These are phyloP conservation scores for Forficula auricularia DNA, from an alignment of 1,140 invertebrate species.

Conservation along the genomic window DNA sequence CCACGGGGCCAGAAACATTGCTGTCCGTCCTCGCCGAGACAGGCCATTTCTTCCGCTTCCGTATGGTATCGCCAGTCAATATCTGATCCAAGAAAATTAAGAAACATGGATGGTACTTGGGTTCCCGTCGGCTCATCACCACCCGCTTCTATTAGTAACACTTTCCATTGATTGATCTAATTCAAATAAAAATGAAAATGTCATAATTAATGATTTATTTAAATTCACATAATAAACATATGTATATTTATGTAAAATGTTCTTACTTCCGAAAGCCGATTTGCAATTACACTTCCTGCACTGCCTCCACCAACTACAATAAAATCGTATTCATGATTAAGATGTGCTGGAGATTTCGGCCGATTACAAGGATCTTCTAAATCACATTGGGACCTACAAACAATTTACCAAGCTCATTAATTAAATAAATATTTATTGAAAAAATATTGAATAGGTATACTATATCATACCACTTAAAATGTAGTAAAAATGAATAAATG, in stretches of 20 bases:
- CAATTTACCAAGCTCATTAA: too few relatives aligned
- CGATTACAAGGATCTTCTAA: conserved; percentile 66
- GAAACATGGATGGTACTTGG: conserved; percentile 68
- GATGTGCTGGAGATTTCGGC: conserved; percentile 30
- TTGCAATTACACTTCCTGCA: conserved; percentile 32
- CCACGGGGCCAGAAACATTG: conserved; percentile 69
- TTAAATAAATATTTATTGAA: too few relatives aligned
- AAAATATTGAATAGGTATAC: too few relatives aligned
- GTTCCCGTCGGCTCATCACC: conserved; percentile 62
- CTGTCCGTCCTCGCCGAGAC: conserved; percentile 51
- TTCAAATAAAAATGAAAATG: conserved; percentile 28
- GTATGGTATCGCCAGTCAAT: conserved; percentile 80
- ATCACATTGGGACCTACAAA: conserved; percentile 56
- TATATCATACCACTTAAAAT: too few relatives aligned
- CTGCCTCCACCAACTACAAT: conserved; percentile 77
- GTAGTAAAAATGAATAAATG: too few relatives aligned
- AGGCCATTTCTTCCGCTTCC: conserved; percentile 67
- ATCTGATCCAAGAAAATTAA: conserved; percentile 60
- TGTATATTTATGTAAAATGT: too few relatives aligned
- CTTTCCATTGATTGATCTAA: conserved; percentile 57
- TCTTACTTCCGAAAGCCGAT: conserved; percentile 20
- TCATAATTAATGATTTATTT: too few relatives aligned
- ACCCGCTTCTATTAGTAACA: conserved; percentile 68
- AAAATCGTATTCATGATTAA: conserved; percentile 59
- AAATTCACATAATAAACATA: too few relatives aligned